Percentiles rank a stretch among this genome's conserved stretches.
These are phyloP conservation scores for Tupaia chinensis DNA, from an alignment of 2,113 vertebrate species.

Conservation along the genomic window DNA sequence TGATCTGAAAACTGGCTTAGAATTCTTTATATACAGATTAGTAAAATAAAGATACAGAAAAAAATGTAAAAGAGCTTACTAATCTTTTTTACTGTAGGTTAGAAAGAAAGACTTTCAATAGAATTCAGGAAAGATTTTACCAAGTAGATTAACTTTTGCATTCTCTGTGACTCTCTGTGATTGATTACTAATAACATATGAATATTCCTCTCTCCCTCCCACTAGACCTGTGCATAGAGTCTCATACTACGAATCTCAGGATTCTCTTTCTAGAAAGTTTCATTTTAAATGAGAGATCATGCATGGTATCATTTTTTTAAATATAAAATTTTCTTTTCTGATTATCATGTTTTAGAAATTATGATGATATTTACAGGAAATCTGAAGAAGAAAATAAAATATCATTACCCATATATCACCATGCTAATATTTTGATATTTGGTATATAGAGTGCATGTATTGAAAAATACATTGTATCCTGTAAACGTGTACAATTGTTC, in stretches of 20 bases:
- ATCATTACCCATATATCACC: neutral
- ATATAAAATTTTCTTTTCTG: neutral
- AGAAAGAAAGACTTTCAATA: constrained; percentile 18
- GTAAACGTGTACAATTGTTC: too few relatives aligned
- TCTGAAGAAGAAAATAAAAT: neutral
- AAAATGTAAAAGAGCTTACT: neutral
- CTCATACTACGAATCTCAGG: neutral
- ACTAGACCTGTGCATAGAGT: neutral
- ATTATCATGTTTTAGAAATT: constrained; percentile 45
- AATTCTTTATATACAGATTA: neutral
- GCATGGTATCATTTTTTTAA: neutral
- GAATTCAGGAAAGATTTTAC: neutral
- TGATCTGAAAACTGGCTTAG: neutral
- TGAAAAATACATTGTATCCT: too few relatives aligned
- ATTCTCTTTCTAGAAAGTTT: constrained; percentile 33
- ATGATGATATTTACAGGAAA: neutral
- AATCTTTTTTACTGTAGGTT: neutral
- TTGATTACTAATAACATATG: neutral
- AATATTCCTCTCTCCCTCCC: neutral
- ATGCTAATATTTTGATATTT: constrained; percentile 10
- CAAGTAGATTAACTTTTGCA: neutral
- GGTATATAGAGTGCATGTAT: neutral
- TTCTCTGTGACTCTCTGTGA: neutral
- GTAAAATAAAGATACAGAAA: neutral
- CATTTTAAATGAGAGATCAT: neutral